phyloP scores from a whole-genome alignment of 2,113 vertebrate genomes.

The Callaeas wilsoni region DNA sequence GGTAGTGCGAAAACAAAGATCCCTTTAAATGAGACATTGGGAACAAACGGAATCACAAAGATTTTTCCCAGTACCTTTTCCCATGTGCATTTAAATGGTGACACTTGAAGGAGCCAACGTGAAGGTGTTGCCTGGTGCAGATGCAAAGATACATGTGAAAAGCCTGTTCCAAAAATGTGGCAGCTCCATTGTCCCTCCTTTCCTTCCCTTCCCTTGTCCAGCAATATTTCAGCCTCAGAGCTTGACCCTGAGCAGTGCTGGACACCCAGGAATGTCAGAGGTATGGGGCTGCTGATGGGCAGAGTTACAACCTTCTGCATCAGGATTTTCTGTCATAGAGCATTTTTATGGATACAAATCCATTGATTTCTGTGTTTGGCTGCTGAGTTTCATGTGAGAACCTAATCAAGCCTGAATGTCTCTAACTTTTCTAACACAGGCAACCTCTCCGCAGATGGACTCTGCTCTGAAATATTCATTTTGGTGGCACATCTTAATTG shows the following conservation, averaged over 20 bases:
- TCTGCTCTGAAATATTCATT: constrained; percentile 47
- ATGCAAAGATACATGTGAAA: not conserved
- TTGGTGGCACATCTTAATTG: constrained; percentile 56
- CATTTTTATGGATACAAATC: not conserved
- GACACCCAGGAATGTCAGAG: not conserved
- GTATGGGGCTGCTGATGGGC: not conserved
- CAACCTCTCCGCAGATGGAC: not conserved
- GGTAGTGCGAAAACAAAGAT: not conserved
- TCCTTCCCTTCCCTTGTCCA: not conserved
- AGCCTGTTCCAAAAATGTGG: not conserved
- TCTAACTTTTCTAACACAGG: not conserved
- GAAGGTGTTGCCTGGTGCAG: not conserved
- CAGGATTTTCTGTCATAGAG: not conserved
- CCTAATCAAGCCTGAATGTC: not conserved
- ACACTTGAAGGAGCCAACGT: not conserved
- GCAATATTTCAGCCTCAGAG: not conserved
- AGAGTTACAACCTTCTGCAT: not conserved
- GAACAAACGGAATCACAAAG: not conserved
- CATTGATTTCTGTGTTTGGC: not conserved
- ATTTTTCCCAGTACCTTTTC: not conserved
- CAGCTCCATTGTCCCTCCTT: not conserved
- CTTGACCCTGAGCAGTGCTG: not conserved
- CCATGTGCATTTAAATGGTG: rapidly evolving
- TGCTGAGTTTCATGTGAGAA: not conserved
- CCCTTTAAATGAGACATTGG: not conserved